Evolutionary conservation across 2,113 vertebrate genomes (phyloP).

Genomic region (Pygoscelis adeliae): DNA sequence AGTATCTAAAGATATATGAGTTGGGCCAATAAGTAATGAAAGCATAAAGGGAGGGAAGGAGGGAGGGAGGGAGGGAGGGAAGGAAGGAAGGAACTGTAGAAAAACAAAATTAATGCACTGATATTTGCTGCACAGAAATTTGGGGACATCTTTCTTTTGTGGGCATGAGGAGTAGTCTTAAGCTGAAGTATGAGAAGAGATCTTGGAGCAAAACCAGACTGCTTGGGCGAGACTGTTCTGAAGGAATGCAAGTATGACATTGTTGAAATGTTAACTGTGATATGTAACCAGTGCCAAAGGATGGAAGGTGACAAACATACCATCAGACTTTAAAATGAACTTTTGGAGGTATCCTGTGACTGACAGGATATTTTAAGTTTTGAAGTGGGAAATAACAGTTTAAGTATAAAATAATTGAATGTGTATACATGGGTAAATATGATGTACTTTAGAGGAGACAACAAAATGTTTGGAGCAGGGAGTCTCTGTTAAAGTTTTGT

Average conservation of each 20-base stretch:
- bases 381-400: background rate
- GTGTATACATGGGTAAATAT: background rate
- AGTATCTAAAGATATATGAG: background rate
- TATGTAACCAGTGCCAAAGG: background rate
- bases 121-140: background rate
- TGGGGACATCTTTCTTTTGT: background rate
- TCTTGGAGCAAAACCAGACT: background rate
- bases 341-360: background rate
- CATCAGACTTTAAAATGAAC: background rate
- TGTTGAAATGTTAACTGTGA: background rate
- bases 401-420: background rate
- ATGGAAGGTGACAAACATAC: background rate
- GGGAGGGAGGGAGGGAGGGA: background rate
- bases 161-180: background rate
- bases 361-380: background rate
- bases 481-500: background rate
- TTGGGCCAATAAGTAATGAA: background rate
- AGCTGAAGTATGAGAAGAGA: background rate
- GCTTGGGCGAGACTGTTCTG: background rate
- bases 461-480: background rate
- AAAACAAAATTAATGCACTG: background rate
- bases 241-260: background rate
- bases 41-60: background rate
- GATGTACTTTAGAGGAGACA: background rate
- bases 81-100: fast-evolving